These are phyloP conservation scores for Mimachlamys varia DNA, from an alignment of 2,888 invertebrate species.

Conservation along the genomic window DNA sequence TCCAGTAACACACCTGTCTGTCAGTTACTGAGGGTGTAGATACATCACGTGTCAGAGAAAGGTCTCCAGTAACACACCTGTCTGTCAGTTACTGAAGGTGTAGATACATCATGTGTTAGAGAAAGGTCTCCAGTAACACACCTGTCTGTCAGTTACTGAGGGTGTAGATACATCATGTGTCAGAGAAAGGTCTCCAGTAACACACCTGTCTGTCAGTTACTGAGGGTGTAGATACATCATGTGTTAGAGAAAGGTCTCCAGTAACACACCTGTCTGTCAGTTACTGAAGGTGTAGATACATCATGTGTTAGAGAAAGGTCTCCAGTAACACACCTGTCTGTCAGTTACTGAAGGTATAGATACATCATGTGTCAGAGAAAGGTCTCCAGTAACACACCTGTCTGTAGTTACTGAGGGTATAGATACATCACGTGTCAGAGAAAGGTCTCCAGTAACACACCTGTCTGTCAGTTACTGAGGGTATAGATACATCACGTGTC, in stretches of 20 bases:
- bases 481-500: not conserved
- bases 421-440: not conserved
- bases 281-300: not conserved
- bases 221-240: not conserved
- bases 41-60: not conserved
- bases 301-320: not conserved
- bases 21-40: constrained; percentile 15
- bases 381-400: constrained; percentile 55
- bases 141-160: constrained; percentile 53
- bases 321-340: constrained; percentile 57
- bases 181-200: not conserved
- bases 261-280: constrained; percentile 59
- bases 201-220: constrained; percentile 57
- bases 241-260: not conserved
- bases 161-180: not conserved
- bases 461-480: constrained; percentile 49
- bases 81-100: constrained; percentile 39
- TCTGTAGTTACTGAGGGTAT: constrained; percentile 51
- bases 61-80: constrained; percentile 55
- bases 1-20: constrained; percentile 57
- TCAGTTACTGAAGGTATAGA: constrained; percentile 15
- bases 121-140: constrained; percentile 41
- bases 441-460: constrained; percentile 49
- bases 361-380: not conserved
- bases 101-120: not conserved